Percentiles rank a stretch among this genome's conserved stretches.
These are phyloP conservation scores for Cylindroiulus punctatus DNA, from an alignment of 2,888 invertebrate species.

Conservation along the genomic window DNA sequence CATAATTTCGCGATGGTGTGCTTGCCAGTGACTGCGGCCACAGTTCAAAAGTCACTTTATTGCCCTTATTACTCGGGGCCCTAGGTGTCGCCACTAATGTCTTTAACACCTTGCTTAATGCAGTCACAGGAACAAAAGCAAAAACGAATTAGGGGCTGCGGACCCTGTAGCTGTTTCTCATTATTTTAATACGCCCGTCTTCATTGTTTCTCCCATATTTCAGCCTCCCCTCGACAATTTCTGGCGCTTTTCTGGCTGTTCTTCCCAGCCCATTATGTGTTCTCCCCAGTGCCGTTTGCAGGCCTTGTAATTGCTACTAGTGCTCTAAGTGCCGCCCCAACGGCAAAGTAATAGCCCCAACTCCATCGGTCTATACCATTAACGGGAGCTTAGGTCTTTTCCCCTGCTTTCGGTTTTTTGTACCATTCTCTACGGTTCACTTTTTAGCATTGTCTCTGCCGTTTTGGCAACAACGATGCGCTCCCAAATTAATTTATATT, in stretches of 20 bases:
- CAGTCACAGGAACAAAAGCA: background rate
- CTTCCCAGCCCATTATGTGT: conserved; percentile 27
- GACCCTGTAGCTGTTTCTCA: conserved; percentile 4
- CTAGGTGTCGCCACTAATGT: background rate
- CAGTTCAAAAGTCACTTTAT: conserved; percentile 10
- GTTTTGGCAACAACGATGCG: background rate
- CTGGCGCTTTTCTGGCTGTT: background rate
- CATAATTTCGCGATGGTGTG: no score
- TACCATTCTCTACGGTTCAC: no score
- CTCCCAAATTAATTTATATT: conserved; percentile 15
- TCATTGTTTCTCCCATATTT: conserved; percentile 1
- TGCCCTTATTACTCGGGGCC: background rate
- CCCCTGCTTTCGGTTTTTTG: background rate
- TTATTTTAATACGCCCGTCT: conserved; percentile 18
- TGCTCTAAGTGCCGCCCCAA: conserved; percentile 40
- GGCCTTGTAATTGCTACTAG: conserved; percentile 33
- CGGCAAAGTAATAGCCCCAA: conserved; percentile 36
- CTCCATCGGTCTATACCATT: conserved; percentile 39
- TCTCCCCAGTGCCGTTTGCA: conserved; percentile 12
- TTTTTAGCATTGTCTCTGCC: conserved; percentile 1
- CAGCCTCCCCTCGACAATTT: background rate
- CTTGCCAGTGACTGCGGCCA: no score
- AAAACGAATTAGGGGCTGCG: background rate
- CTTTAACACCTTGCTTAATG: conserved; percentile 16
- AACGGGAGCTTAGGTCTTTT: conserved; percentile 20